A percentile compares a stretch with the other conserved stretches of the same genome.
Evolutionary conservation across 2,888 invertebrate genomes (phyloP).

Genomic region (Tinea trinotella): DNA sequence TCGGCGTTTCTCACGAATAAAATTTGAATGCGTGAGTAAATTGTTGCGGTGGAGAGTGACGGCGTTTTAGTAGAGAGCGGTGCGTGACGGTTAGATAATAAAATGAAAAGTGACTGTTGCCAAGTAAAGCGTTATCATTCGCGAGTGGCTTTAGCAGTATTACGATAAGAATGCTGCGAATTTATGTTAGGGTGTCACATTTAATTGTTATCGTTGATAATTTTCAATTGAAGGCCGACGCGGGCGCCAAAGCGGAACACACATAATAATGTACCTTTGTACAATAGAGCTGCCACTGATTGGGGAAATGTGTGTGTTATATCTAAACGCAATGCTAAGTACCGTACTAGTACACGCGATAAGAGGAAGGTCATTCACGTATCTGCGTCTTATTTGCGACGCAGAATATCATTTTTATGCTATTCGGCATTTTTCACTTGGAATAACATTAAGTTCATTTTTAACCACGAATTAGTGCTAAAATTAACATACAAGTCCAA

Average conservation of each 20-base stretch:
- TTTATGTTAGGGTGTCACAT: conserved; percentile 67
- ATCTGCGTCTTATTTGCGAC: conserved; percentile 2
- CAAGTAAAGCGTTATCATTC: conserved; percentile 40
- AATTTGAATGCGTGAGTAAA: background rate
- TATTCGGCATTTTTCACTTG: background rate
- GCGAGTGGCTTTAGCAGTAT: conserved; percentile 37
- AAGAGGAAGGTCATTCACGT: conserved; percentile 7
- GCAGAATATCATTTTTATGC: background rate
- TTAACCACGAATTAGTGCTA: background rate
- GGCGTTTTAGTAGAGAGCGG: too few relatives aligned
- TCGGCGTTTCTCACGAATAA: conserved; percentile 1
- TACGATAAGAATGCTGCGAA: conserved; percentile 63
- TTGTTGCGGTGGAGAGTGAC: background rate
- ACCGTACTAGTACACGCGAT: conserved; percentile 5
- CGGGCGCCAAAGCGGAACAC: conserved; percentile 8
- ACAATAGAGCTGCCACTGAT: background rate
- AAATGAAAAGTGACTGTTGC: conserved; percentile 34
- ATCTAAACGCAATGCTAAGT: background rate
- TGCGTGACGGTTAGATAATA: background rate
- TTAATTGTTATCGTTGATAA: conserved; percentile 58
- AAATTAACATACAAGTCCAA: background rate
- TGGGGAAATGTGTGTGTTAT: background rate
- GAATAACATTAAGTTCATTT: background rate
- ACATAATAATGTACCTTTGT: too few relatives aligned
- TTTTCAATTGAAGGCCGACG: background rate